Base-by-base conservation (phyloP, 2,113 vertebrate species). In the Rostratula benghalensis region DNA sequence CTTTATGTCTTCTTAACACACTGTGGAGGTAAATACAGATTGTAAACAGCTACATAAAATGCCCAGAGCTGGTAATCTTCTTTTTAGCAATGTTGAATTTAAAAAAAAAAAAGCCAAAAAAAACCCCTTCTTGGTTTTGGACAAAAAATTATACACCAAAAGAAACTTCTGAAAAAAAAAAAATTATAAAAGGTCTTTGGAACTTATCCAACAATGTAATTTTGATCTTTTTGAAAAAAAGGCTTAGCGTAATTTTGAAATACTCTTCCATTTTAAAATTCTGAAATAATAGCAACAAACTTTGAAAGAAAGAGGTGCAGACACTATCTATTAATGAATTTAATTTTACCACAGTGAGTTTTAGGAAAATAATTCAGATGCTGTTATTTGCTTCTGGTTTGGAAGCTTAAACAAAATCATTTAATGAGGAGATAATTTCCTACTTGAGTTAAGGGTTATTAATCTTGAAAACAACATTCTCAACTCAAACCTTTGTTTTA, bases 241-340 rank as follows among this genome's bases (percentile, higher is more conserved):
- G 1, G 61, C 65, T 7, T 53, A 19, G 31, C 3, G 61, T 71
- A 53, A 54, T 59, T 88, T 83, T 76, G 3, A 67, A 85, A 35
- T n/a, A 27, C 0, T 15, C 6, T 61, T 74, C 69, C 11, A 41
- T 53, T 89, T 89, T 54, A 35, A 63, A 88, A 35, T 79, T 27
- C 31, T 46, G 39, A 41, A 50, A 41, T 53, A 35, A 10, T 39
- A 27, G 3, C 3, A 67, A 28, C 1, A 33, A 0, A 2, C 3
- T 77, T 39, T 81, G 60, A 91, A 78, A 74, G 25, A 68, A 11
- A 88, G 31, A 67, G 6, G 57, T 28, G 5, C 7, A 54, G 33
- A 20, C 2, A 35, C 6, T 39, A 45, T 8, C 5, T 57, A 5
- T 0, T 54, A 77, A 74, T n/a, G 30, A 0, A 3, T 61, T 64